A percentile compares a stretch with the other conserved stretches of the same genome.
These are phyloP conservation scores for Rousettus madagascariensis DNA, from an alignment of 2,797 vertebrate species.

Conservation along the genomic window DNA sequence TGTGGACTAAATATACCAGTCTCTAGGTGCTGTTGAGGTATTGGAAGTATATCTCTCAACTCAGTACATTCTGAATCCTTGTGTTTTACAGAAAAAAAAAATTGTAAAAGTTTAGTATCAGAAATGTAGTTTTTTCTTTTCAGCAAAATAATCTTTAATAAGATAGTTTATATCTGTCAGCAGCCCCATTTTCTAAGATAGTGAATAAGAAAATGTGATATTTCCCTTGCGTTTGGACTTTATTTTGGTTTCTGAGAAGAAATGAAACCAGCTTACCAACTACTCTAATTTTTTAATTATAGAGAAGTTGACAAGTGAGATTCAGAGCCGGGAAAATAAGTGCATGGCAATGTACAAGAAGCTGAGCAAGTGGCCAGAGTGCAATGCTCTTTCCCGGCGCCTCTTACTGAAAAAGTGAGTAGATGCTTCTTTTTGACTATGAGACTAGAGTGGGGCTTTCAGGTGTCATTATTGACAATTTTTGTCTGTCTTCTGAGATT, in stretches of 20 bases:
- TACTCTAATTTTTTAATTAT: conserved; percentile 67
- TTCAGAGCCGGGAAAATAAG: conserved; percentile 97
- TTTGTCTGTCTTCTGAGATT: not conserved
- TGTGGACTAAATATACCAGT: not conserved
- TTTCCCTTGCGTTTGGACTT: not conserved
- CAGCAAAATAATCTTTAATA: conserved; percentile 9
- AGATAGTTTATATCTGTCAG: not conserved
- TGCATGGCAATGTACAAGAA: conserved; percentile 97
- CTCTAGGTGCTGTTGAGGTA: not conserved
- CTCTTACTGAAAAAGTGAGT: conserved; percentile 96
- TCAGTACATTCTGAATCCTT: not conserved
- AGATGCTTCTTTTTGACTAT: not conserved
- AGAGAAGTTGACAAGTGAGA: conserved; percentile 99
- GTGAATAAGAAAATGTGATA: not conserved
- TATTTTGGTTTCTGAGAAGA: conserved; percentile 22
- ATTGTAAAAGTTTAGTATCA: not conserved
- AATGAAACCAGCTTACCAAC: conserved; percentile 39
- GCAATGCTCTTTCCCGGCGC: conserved; percentile 93
- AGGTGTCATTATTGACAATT: not conserved
- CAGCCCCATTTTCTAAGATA: not conserved
- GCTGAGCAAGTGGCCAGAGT: conserved; percentile 94
- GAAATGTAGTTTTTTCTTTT: conserved; percentile 5
- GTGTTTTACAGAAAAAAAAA: not conserved
- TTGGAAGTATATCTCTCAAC: not conserved
- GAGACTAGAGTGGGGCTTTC: not conserved